These are phyloP conservation scores for Drosophila santomea DNA, from an alignment of 1,140 invertebrate genomes.

Conservation along the genomic window DNA sequence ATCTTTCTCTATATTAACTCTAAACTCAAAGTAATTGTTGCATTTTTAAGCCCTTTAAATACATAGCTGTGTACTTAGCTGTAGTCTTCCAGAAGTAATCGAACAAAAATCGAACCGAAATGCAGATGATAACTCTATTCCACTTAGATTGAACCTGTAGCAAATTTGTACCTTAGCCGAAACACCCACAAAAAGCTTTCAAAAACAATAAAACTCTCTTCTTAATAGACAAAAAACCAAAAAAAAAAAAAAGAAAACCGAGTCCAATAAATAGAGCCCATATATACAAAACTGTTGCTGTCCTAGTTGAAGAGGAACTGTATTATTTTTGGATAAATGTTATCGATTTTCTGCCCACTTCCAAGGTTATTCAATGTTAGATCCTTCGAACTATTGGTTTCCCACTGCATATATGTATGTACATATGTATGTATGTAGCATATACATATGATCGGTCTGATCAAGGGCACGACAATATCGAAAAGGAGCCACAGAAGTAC, in stretches of 20 bases:
- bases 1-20: conserved; percentile 41
- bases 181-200: conserved; percentile 70
- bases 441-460: conserved; percentile 27
- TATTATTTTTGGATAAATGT: conserved; percentile 78
- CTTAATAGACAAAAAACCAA: conserved; percentile 7
- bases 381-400: conserved; percentile 68
- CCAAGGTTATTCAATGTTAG: conserved; percentile 37
- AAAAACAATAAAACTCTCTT: conserved; percentile 37
- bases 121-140: conserved; percentile 32
- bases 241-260: neutral
- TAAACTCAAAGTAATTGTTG: conserved; percentile 56
- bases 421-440: conserved; percentile 9
- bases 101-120: conserved; percentile 18
- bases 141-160: conserved; percentile 69
- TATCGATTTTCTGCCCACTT: conserved; percentile 22
- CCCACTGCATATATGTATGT: conserved; percentile 27
- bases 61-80: conserved; percentile 60
- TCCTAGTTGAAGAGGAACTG: conserved; percentile 6
- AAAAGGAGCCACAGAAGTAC: conserved; percentile 13
- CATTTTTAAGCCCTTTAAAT: conserved; percentile 46
- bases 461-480: conserved; percentile 57
- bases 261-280: conserved; percentile 14
- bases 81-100: conserved; percentile 67
- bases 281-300: conserved; percentile 10
- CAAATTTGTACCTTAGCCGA: conserved; percentile 79